Conservation (phyloP, 2,797 vertebrate species). For the Aplochiton taeniatus region DNA sequence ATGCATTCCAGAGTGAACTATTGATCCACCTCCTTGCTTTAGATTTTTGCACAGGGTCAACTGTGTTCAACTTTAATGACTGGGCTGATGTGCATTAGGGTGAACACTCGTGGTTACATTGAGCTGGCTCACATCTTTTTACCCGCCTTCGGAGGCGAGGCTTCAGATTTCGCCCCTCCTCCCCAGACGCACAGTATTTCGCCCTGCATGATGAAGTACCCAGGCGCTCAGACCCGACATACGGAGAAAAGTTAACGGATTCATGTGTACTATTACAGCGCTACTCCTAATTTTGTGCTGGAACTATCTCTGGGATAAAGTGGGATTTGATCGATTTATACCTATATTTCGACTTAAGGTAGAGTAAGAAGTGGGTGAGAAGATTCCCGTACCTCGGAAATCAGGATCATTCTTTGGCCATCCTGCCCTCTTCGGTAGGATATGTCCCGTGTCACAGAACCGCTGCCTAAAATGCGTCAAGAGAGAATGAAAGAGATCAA, state of each 20-base stretch:
- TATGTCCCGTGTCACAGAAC: slow-evolving; percentile 77
- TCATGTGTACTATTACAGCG: slow-evolving; percentile 7
- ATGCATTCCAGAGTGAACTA: too few relatives aligned
- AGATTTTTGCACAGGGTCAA: too few relatives aligned
- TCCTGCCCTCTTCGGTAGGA: slow-evolving; percentile 29
- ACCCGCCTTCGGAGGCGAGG: slow-evolving; percentile 29
- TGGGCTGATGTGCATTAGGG: background rate
- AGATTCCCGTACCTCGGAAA: background rate
- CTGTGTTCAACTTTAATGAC: too few relatives aligned
- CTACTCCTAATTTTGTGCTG: slow-evolving; percentile 1
- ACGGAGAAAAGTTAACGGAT: slow-evolving; percentile 32
- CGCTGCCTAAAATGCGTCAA: slow-evolving; percentile 62
- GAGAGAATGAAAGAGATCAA: slow-evolving; percentile 79
- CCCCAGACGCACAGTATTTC: slow-evolving; percentile 6
- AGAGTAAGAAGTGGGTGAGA: background rate
- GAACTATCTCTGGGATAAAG: slow-evolving; percentile 13
- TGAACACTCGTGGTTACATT: slow-evolving; percentile 19
- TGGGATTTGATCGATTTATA: background rate
- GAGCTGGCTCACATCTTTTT: slow-evolving; percentile 7
- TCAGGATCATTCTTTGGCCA: slow-evolving; percentile 29
- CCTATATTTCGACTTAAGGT: background rate
- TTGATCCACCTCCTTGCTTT: too few relatives aligned
- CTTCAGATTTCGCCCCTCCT: slow-evolving; percentile 20
- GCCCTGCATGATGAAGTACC: slow-evolving; percentile 24
- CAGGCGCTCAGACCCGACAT: slow-evolving; percentile 1